Conservation (phyloP, 2,113 vertebrate species). For the Dolichotis patagonum region DNA sequence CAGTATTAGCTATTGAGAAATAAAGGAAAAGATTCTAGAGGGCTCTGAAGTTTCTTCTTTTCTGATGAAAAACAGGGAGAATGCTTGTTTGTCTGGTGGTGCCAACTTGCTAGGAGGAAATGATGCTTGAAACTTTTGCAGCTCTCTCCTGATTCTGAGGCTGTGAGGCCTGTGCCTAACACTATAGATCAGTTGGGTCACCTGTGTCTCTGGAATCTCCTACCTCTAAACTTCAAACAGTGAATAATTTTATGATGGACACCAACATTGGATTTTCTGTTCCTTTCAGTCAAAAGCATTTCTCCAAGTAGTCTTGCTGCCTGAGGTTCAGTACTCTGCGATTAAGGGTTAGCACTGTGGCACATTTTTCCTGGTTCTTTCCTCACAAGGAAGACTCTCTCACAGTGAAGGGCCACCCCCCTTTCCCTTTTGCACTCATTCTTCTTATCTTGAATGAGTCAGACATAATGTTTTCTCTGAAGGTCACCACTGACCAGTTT, state of each 20-base stretch:
- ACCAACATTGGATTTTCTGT: neutral
- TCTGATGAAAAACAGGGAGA: constrained; percentile 4
- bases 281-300: neutral
- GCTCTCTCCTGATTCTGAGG: neutral
- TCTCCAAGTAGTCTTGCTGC: neutral
- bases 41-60: neutral
- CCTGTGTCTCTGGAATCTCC: neutral
- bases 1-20: neutral
- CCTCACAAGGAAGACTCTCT: neutral
- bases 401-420: neutral
- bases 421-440: neutral
- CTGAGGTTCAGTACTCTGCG: neutral
- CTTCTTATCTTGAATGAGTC: neutral
- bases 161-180: neutral
- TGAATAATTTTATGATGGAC: neutral
- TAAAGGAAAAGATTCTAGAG: neutral
- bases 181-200: neutral
- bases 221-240: neutral
- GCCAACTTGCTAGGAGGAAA: neutral
- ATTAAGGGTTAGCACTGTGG: neutral
- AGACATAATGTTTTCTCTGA: constrained; percentile 28
- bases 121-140: neutral
- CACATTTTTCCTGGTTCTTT: neutral
- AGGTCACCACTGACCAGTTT: neutral
- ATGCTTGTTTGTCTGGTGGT: neutral